Conservation (phyloP, 2,888 invertebrate genomes). For the Emmelina monodactyla region DNA sequence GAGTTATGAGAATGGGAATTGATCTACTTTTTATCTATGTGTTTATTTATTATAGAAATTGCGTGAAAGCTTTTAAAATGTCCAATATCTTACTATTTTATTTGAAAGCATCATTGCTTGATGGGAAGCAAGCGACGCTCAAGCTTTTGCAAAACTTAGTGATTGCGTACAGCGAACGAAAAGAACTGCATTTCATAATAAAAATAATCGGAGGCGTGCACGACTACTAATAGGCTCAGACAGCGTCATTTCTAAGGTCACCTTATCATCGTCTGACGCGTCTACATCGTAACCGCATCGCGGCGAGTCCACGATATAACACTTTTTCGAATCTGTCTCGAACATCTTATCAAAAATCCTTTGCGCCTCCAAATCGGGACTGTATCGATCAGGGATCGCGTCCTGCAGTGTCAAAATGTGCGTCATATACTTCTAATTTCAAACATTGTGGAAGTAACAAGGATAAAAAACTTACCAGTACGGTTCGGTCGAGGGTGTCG, state of each 20-base stretch:
- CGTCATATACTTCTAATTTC: constrained; percentile 27
- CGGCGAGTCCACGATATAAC: constrained; percentile 51
- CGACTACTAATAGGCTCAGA: constrained; percentile 52
- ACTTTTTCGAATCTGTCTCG: constrained; percentile 60
- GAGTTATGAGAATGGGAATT: too few species aligned
- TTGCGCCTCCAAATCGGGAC: constrained; percentile 65
- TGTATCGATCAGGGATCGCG: constrained; percentile 62
- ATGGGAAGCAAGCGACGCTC: too few species aligned
- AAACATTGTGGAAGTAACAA: constrained; percentile 6
- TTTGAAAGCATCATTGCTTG: too few species aligned
- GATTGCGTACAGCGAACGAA: constrained; percentile 40
- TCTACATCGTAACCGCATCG: constrained; percentile 61
- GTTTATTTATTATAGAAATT: too few species aligned
- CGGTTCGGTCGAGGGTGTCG: constrained; percentile 50
- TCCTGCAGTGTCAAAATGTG: constrained; percentile 60
- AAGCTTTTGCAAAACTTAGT: too few species aligned
- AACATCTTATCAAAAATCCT: constrained; percentile 68
- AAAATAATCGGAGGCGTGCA: constrained; percentile 59
- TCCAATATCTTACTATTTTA: too few species aligned
- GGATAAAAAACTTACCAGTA: constrained; percentile 40
- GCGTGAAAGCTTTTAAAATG: too few species aligned
- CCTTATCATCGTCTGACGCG: constrained; percentile 61
- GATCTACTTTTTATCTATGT: too few species aligned
- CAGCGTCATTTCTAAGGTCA: constrained; percentile 54
- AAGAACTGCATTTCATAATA: constrained; percentile 42